These are phyloP conservation scores for Andrena fulva DNA, from an alignment of 2,888 invertebrate genomes.

Conservation along the genomic window DNA sequence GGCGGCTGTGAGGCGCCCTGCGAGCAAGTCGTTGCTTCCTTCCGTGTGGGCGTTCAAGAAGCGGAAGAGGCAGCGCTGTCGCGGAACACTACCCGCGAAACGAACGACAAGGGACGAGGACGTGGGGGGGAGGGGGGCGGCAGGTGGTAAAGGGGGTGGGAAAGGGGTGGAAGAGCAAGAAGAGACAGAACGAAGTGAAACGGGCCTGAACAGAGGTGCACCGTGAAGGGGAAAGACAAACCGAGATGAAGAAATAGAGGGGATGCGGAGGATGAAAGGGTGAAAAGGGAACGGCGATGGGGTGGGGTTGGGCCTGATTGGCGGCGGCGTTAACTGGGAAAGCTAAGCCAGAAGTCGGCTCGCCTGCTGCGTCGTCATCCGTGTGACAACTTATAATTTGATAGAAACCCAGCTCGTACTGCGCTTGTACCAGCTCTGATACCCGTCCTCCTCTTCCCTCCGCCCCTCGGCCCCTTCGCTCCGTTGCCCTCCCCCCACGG, in stretches of 20 bases:
- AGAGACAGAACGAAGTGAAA: neutral
- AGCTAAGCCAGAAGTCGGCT: conserved; percentile 74
- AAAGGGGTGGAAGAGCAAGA: neutral
- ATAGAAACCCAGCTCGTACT: conserved; percentile 76
- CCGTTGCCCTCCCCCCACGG: neutral
- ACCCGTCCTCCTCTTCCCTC: conserved; percentile 50
- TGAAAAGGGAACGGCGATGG: conserved; percentile 40
- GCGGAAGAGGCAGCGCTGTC: conserved; percentile 65
- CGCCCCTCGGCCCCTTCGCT: conserved; percentile 45
- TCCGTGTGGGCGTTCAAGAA: conserved; percentile 64
- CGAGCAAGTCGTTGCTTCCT: conserved; percentile 61
- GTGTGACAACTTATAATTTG: conserved; percentile 82
- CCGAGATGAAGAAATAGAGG: conserved; percentile 46
- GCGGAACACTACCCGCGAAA: conserved; percentile 18
- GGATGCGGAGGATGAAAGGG: conserved; percentile 46
- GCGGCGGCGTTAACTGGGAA: conserved; percentile 78
- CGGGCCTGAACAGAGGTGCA: conserved; percentile 49
- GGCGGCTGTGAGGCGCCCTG: conserved; percentile 58
- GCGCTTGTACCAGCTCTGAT: conserved; percentile 65
- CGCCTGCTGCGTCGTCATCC: conserved; percentile 77
- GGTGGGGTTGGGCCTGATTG: conserved; percentile 72
- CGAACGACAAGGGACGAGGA: conserved; percentile 6
- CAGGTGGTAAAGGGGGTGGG: neutral
- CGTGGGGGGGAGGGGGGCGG: neutral
- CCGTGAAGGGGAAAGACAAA: conserved; percentile 41